These are phyloP conservation scores for Buteo buteo DNA, from an alignment of 2,113 vertebrate species.

Conservation along the genomic window DNA sequence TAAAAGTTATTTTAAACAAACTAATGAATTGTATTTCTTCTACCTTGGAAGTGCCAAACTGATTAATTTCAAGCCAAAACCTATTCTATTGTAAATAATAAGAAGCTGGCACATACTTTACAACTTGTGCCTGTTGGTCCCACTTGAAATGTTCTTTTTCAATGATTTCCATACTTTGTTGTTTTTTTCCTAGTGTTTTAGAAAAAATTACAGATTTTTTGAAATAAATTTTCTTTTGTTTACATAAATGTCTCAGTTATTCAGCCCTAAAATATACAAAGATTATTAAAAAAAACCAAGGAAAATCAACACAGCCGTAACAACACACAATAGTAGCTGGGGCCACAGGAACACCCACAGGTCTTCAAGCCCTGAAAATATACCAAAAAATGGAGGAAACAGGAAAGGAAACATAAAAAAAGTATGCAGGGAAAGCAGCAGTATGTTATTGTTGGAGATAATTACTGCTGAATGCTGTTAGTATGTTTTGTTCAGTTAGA, in stretches of 20 bases:
- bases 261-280: neutral
- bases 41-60: neutral
- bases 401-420: neutral
- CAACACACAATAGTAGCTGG: neutral
- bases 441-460: neutral
- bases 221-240: neutral
- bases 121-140: neutral
- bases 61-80: neutral
- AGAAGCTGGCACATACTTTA: neutral
- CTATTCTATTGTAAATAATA: neutral
- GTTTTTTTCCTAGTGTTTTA: neutral
- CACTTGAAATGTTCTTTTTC: neutral
- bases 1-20: neutral
- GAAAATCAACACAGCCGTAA: neutral
- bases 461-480: neutral
- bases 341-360: neutral
- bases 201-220: neutral
- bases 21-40: neutral
- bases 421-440: neutral
- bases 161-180: neutral
- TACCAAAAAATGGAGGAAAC: neutral
- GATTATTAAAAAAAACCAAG: neutral
- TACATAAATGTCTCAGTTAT: neutral
- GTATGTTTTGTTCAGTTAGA: neutral
- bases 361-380: neutral